Percentiles rank a stretch among this genome's conserved stretches.
phyloP scores from a whole-genome alignment of 2,888 invertebrate genomes.

The Caenorhabditis sp. region DNA sequence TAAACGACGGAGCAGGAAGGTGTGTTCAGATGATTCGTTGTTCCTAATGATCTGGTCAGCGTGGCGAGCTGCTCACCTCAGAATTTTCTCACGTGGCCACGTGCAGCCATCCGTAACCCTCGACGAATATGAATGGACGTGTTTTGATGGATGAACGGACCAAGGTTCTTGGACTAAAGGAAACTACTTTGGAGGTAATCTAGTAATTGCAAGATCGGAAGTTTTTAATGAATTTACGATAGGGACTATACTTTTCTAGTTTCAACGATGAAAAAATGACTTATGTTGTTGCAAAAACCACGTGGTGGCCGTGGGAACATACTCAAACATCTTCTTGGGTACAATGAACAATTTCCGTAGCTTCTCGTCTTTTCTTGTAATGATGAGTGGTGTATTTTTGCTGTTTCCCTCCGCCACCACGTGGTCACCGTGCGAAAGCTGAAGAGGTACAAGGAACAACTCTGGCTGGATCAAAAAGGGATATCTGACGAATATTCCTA shows the following conservation, averaged over 20 bases:
- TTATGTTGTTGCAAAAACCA: too few species aligned
- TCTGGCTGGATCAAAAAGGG: slow-evolving; percentile 11
- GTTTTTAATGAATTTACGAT: background rate
- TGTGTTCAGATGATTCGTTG: slow-evolving; percentile 4
- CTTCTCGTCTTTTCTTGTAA: background rate
- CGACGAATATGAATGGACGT: background rate
- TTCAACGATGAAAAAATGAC: slow-evolving; percentile 9
- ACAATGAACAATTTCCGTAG: background rate
- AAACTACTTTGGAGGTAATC: too few species aligned
- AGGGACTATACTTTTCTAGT: too few species aligned
- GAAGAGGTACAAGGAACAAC: background rate
- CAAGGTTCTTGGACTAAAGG: too few species aligned
- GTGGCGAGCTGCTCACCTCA: background rate
- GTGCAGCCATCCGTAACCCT: slow-evolving; percentile 10
- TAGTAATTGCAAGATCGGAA: too few species aligned
- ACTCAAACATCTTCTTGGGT: too few species aligned
- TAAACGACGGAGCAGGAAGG: background rate
- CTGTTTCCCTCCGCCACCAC: slow-evolving; percentile 8
- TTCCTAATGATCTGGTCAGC: slow-evolving; percentile 10
- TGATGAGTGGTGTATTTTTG: slow-evolving; percentile 7
- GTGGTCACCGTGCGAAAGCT: slow-evolving; percentile 27
- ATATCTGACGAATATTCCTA: background rate
- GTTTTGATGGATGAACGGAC: too few species aligned
- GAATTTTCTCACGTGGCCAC: slow-evolving; percentile 32
- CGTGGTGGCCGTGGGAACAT: background rate